Base-by-base conservation (phyloP, 2,888 invertebrate genomes). In the Amphipyra tragopoginis region DNA sequence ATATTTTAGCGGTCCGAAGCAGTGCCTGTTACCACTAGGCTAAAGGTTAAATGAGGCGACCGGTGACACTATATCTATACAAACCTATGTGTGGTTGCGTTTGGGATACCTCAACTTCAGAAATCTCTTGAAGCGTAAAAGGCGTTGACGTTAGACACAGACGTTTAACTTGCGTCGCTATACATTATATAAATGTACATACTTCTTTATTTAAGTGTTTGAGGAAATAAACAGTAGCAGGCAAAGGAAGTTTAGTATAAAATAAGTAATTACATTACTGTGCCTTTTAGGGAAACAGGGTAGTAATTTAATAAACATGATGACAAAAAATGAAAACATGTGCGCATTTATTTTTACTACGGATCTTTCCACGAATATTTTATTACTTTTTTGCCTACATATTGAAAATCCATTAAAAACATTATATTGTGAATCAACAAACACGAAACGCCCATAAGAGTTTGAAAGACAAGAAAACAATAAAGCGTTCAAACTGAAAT, bases 241-340 rank as follows among this genome's bases (percentile, higher is more conserved):
- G 10, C 0, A 21, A 15, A 11, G 7, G 26, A 43, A 43, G 8
- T 29, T 47, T 11, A 44, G 42, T 38, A 40, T 29, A 14, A 44
- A 54, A 44, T 40, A 60, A 57, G 36, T 54, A 48, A 68, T 54
- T 7, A 51, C 15, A 51, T 68, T 55, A 74, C 43, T 5, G 29
- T 51, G 21, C 36, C 53, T 60, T 74, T 51, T 33, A 67, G 13
- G 42, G 21, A 47, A 36, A 49, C 34, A n/a, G 11, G 47, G 15
- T 40, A 50, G 69, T 60, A 51, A 69, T 68, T 40, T 44, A 40
- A 67, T 58, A 59, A 68, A 13, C 49, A 33, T 49, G 58, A 57
- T 29, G 29, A 29, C 29, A n/a, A 14, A 14, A 39, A 14, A 39
- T 14, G 5, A 21, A 21, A 21, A 21, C 21, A 21, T 1, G 21